Evolutionary conservation across 2,113 vertebrate species (phyloP).

Genomic region (Periophthalmus modestus): DNA sequence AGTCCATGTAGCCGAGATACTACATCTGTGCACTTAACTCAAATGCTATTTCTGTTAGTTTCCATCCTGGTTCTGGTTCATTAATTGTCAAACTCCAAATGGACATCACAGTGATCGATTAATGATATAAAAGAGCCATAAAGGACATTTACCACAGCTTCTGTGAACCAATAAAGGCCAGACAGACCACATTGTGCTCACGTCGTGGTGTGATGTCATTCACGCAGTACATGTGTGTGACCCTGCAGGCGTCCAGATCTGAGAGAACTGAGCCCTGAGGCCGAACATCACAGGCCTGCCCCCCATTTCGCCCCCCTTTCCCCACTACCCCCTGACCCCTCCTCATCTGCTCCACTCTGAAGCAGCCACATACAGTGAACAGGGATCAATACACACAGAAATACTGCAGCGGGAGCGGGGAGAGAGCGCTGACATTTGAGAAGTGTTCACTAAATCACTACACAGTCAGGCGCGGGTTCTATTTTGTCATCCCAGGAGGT

Average conservation of each 20-base stretch:
- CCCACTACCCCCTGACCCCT: constrained; percentile 21
- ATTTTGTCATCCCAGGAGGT: neutral
- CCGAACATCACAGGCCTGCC: constrained; percentile 46
- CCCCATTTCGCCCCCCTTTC: constrained; percentile 27
- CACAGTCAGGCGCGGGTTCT: neutral
- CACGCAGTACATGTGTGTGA: constrained; percentile 23
- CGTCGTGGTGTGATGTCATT: neutral
- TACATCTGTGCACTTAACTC: neutral
- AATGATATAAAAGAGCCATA: neutral
- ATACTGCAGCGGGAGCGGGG: constrained; percentile 5
- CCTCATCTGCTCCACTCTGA: constrained; percentile 4
- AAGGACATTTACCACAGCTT: neutral
- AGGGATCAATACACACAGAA: constrained; percentile 46
- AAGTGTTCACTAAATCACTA: neutral
- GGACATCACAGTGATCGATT: neutral
- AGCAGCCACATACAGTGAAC: constrained; percentile 26
- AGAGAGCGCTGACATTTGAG: constrained; percentile 3
- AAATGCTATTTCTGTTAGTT: neutral
- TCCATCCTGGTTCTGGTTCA: neutral
- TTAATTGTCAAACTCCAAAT: neutral
- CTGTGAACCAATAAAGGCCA: neutral
- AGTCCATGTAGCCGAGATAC: neutral
- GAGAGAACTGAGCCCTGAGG: constrained; percentile 19
- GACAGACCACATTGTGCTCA: neutral
- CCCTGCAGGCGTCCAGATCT: constrained; percentile 22